Conservation (phyloP, 2,113 vertebrate species). For the Daboia siamensis region DNA sequence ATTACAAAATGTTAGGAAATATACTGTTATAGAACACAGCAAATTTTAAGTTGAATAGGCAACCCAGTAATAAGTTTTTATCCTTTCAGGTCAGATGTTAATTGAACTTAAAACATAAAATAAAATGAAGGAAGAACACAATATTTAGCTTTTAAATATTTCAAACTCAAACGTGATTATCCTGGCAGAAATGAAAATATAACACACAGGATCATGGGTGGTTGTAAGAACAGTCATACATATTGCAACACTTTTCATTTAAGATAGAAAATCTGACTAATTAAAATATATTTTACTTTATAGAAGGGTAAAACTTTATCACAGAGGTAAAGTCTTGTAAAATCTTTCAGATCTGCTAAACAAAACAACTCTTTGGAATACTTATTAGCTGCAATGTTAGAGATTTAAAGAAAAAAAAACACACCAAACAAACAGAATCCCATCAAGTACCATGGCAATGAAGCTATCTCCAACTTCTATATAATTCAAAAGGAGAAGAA, state of each 20-base stretch:
- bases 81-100: constrained; percentile 41
- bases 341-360: background rate
- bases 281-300: background rate
- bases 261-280: background rate
- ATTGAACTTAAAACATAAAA: constrained; percentile 24
- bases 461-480: background rate
- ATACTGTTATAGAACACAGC: constrained; percentile 7
- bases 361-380: background rate
- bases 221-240: background rate
- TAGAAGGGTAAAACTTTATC: background rate
- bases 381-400: background rate
- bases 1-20: constrained; percentile 38
- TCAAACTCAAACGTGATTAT: background rate
- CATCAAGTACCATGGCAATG: background rate
- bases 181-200: background rate
- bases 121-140: constrained; percentile 16
- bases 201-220: background rate
- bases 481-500: constrained; percentile 31
- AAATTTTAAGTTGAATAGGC: constrained; percentile 25
- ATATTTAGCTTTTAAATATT: background rate
- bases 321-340: background rate
- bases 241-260: background rate
- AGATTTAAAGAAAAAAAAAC: background rate
- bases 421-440: background rate
- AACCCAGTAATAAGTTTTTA: constrained; percentile 28